Evolutionary conservation across 1,140 invertebrate genomes (phyloP).

Genomic region (Hypsibius dujardini): DNA sequence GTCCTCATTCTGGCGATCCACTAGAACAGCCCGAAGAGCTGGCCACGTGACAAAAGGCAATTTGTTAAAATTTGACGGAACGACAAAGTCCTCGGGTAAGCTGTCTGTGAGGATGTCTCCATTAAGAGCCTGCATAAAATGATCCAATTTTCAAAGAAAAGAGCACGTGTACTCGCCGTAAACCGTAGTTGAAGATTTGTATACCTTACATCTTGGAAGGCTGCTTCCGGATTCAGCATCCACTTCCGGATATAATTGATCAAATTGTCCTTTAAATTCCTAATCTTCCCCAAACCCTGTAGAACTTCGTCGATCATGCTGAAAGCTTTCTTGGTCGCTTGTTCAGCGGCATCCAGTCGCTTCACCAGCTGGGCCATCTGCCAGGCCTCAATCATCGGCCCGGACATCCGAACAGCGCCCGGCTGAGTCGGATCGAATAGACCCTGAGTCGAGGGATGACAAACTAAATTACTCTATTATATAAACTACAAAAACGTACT

Average conservation of each 20-base stretch:
- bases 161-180: background rate
- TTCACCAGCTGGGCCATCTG: background rate
- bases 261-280: background rate
- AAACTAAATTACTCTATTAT: too few relatives aligned
- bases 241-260: background rate
- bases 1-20: constrained; percentile 7
- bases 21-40: background rate
- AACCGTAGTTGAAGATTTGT: background rate
- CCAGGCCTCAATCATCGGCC: constrained; percentile 1
- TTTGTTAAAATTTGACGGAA: background rate
- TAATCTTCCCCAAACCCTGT: background rate
- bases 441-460: too few relatives aligned
- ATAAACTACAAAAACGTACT: too few relatives aligned
- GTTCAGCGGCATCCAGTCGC: background rate
- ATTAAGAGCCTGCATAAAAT: background rate
- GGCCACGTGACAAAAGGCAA: constrained; percentile 1
- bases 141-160: background rate
- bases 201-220: background rate
- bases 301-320: background rate
- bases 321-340: background rate
- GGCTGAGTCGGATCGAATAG: too few relatives aligned
- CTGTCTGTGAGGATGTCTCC: background rate
- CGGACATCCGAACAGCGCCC: too few relatives aligned
- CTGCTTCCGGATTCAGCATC: constrained; percentile 11
- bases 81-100: background rate